Conservation (phyloP, 1,140 invertebrate species). For the Papilio machaon region DNA sequence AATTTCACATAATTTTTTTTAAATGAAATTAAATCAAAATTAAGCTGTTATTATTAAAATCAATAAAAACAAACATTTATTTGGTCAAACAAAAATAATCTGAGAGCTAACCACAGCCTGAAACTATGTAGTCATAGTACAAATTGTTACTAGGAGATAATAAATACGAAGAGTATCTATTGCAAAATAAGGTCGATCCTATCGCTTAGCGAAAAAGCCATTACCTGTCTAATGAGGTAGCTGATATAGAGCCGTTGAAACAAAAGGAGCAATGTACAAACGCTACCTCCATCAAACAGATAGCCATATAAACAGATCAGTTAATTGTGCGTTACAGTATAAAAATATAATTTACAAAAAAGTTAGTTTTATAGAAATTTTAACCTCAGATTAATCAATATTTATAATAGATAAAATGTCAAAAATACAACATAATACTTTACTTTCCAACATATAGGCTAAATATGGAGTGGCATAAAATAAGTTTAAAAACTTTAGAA, state of each 20-base stretch:
- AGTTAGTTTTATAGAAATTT: conserved; percentile 4
- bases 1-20: background rate
- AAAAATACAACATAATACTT: too few relatives aligned
- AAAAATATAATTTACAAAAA: conserved; percentile 39
- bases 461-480: too few relatives aligned
- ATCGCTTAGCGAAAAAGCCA: conserved; percentile 36
- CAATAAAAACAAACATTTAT: too few relatives aligned
- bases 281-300: conserved; percentile 35
- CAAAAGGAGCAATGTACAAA: conserved; percentile 21
- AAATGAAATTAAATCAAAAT: background rate
- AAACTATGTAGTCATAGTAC: conserved; percentile 17
- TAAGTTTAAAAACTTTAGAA: too few relatives aligned
- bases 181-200: conserved; percentile 27
- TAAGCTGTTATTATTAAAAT: background rate
- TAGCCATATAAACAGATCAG: conserved; percentile 24
- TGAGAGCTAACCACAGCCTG: conserved; percentile 6
- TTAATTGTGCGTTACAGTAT: conserved; percentile 37
- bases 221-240: conserved; percentile 35
- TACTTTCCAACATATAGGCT: too few relatives aligned
- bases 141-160: conserved; percentile 38
- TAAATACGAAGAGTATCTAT: conserved; percentile 27
- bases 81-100: background rate
- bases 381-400: conserved; percentile 6
- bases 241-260: conserved; percentile 38
- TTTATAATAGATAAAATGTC: background rate